phyloP scores from a whole-genome alignment of 2,888 invertebrate species.

The Hybos culiciformis region DNA sequence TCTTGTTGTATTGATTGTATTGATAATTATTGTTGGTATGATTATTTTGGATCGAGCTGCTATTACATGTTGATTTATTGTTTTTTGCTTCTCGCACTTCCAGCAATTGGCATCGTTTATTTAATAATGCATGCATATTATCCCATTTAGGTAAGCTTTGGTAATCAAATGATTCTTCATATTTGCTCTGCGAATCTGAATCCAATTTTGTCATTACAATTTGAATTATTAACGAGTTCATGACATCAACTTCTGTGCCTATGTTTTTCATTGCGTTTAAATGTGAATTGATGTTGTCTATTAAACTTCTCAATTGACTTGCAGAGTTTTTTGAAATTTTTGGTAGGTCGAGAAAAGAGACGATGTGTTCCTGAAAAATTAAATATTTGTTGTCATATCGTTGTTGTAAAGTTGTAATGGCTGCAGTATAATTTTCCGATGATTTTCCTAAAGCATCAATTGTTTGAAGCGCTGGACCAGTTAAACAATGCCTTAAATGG shows the following conservation, averaged over 20 bases:
- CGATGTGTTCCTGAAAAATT: neutral
- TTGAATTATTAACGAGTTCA: neutral
- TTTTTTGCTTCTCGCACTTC: no score
- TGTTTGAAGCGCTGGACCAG: neutral
- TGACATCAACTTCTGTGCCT: neutral
- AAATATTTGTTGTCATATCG: neutral
- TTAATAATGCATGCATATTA: neutral
- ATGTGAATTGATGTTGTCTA: neutral
- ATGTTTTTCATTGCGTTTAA: neutral
- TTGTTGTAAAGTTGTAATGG: neutral
- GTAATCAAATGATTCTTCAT: no score
- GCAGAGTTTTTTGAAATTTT: neutral
- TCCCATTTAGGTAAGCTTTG: neutral
- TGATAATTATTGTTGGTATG: no score
- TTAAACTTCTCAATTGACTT: neutral
- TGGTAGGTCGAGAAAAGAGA: neutral
- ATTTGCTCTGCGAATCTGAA: neutral
- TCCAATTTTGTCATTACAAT: neutral
- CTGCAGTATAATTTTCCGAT: neutral
- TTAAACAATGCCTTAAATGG: neutral
- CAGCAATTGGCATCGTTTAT: neutral
- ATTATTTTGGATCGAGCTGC: no score
- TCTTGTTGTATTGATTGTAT: no score
- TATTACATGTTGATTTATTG: no score
- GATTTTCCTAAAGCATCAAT: neutral